Evolutionary conservation across 2,113 vertebrate species (phyloP).

Genomic region (Pelmatolapia mariae): DNA sequence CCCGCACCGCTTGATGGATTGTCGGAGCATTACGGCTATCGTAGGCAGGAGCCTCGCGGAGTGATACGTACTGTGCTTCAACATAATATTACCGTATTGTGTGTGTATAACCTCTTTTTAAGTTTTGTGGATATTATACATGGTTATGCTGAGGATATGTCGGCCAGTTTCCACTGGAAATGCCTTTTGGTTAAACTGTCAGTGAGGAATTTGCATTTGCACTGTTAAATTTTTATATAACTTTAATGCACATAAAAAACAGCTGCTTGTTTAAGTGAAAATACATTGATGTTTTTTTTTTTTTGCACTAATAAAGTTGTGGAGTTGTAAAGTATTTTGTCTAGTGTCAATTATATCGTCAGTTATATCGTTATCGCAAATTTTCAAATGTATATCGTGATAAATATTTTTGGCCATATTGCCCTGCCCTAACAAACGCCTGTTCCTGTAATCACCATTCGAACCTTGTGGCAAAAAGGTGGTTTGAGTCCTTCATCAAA

Average conservation of each 20-base stretch:
- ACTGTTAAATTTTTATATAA: rapidly evolving
- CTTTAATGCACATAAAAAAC: rapidly evolving
- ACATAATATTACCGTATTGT: too few species aligned
- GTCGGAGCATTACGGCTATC: rapidly evolving
- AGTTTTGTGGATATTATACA: too few species aligned
- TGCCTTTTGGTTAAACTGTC: too few species aligned
- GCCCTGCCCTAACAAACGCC: neutral
- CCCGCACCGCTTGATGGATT: too few species aligned
- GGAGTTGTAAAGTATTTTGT: neutral
- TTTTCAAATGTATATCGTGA: rapidly evolving
- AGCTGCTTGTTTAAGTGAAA: neutral
- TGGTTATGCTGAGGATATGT: too few species aligned
- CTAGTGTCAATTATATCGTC: rapidly evolving
- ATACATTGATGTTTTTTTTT: rapidly evolving
- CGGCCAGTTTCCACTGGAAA: too few species aligned
- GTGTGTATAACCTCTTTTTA: too few species aligned
- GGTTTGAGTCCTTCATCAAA: neutral
- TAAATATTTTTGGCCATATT: neutral
- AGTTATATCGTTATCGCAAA: rapidly evolving
- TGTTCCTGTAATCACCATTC: neutral
- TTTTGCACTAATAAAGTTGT: neutral
- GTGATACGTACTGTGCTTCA: too few species aligned
- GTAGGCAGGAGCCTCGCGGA: too few species aligned
- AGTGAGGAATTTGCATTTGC: too few species aligned
- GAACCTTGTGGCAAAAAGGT: neutral